Conservation (phyloP, 2,797 vertebrate species). For the Lithobates sylvaticus region DNA sequence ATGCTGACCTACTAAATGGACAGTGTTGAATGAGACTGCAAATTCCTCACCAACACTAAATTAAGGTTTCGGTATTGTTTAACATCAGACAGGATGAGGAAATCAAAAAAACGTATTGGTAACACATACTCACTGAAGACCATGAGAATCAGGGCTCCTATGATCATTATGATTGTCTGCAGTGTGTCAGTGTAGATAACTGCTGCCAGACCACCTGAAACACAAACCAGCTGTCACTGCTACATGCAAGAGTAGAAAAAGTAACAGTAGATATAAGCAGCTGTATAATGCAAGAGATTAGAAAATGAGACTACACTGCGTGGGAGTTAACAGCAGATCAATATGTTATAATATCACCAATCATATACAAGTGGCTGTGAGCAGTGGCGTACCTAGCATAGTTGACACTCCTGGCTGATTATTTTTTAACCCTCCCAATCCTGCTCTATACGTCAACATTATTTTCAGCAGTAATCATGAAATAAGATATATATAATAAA, state of each 20-base stretch:
- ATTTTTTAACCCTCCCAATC: too few species aligned
- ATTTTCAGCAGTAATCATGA: too few species aligned
- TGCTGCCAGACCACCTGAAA: slow-evolving; percentile 91
- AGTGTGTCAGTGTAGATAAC: slow-evolving; percentile 96
- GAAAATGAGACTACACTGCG: too few species aligned
- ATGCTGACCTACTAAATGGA: too few species aligned
- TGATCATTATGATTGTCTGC: slow-evolving; percentile 92
- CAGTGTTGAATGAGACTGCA: background rate
- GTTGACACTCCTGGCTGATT: too few species aligned
- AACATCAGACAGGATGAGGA: background rate
- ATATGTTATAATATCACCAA: background rate
- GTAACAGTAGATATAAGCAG: too few species aligned
- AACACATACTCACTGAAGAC: slow-evolving; percentile 87
- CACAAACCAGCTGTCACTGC: background rate
- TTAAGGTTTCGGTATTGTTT: background rate
- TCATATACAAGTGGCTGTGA: too few species aligned
- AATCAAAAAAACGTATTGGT: background rate
- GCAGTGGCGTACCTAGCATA: too few species aligned
- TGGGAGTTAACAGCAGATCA: too few species aligned
- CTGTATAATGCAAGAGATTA: too few species aligned
- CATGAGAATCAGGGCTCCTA: slow-evolving; percentile 89
- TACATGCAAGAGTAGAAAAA: background rate
- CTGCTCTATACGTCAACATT: too few species aligned
- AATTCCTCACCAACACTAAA: background rate
- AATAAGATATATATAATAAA: too few species aligned